Evolutionary conservation across 2,797 vertebrate species (phyloP).

Genomic region (Spinus pinus): DNA sequence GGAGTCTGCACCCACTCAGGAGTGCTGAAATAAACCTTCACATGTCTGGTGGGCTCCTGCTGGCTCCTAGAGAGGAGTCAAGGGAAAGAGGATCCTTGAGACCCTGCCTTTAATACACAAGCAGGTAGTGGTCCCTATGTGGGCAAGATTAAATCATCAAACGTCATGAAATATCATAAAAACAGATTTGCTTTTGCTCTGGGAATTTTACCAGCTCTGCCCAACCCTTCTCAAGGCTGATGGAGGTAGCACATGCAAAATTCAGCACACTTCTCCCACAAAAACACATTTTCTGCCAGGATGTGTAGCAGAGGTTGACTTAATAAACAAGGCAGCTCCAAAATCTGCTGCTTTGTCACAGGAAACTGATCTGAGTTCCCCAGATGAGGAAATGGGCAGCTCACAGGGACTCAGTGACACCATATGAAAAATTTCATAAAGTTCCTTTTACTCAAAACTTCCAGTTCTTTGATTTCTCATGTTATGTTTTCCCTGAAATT

Average conservation of each 20-base stretch:
- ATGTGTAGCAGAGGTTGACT: not conserved
- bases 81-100: not conserved
- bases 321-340: not conserved
- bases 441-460: not conserved
- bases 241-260: not conserved
- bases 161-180: not conserved
- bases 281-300: not conserved
- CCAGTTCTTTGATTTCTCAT: not conserved
- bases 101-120: not conserved
- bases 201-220: not conserved
- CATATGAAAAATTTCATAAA: not conserved
- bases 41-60: rapidly evolving
- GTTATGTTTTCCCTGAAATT: not conserved
- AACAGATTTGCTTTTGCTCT: not conserved
- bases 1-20: not conserved
- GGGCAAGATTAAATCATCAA: not conserved
- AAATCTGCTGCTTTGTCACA: not conserved
- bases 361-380: not conserved
- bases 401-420: not conserved
- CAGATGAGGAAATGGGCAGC: not conserved
- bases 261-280: not conserved
- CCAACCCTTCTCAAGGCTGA: not conserved
- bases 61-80: not conserved
- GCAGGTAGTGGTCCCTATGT: rapidly evolving
- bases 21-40: not conserved